Percentiles rank a stretch among this genome's conserved stretches.
These are phyloP conservation scores for Apotomis turbidana DNA, from an alignment of 2,888 invertebrate species.

Conservation along the genomic window DNA sequence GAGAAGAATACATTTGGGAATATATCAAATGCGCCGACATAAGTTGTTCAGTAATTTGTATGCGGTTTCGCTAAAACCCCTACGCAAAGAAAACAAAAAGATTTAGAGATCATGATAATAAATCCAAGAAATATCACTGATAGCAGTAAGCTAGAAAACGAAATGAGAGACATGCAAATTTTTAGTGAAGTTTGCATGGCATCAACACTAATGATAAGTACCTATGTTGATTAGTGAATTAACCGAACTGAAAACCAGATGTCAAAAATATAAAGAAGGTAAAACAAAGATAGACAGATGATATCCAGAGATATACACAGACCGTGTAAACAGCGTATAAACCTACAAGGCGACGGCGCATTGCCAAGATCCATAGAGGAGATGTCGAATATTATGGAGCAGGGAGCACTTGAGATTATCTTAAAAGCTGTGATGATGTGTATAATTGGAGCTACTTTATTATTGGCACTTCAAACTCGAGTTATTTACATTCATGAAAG, in stretches of 20 bases:
- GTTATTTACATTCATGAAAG: not conserved
- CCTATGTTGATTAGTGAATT: not conserved
- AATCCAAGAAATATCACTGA: no score
- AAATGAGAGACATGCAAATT: no score
- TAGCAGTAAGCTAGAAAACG: no score
- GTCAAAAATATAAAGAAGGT: slow-evolving; percentile 44
- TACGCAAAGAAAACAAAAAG: no score
- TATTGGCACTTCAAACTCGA: slow-evolving; percentile 24
- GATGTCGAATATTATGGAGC: slow-evolving; percentile 22
- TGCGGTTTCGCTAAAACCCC: no score
- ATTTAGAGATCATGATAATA: no score
- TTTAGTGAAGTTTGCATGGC: not conserved
- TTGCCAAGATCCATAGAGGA: slow-evolving; percentile 27
- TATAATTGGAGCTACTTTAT: slow-evolving; percentile 14
- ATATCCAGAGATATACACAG: slow-evolving; percentile 72
- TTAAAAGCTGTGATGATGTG: slow-evolving; percentile 31
- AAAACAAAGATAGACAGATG: slow-evolving; percentile 59
- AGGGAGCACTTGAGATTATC: slow-evolving; percentile 31
- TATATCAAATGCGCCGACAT: no score
- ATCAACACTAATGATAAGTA: not conserved
- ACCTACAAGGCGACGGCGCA: slow-evolving; percentile 44
- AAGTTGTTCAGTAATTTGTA: no score
- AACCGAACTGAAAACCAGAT: slow-evolving; percentile 5
- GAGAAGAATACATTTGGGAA: no score
- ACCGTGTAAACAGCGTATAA: slow-evolving; percentile 59